Conservation (phyloP, 2,888 invertebrate species). For the Choreutis nemorana region DNA sequence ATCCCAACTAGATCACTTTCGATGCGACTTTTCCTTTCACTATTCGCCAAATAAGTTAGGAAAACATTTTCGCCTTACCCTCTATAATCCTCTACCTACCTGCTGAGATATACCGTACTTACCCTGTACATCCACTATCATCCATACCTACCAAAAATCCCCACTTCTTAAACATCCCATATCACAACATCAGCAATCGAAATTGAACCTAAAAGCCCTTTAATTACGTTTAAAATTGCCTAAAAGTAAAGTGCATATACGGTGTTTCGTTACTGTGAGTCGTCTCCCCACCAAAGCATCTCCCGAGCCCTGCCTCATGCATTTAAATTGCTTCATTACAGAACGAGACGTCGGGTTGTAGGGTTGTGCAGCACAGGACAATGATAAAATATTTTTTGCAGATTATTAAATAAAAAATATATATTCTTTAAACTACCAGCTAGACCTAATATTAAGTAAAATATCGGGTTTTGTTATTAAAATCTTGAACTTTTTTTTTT, state of each 20-base stretch:
- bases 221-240: slow-evolving; percentile 12
- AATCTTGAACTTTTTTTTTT: no score
- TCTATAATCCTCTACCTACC: slow-evolving; percentile 60
- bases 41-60: slow-evolving; percentile 51
- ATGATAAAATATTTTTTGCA: no score
- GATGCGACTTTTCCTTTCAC: slow-evolving; percentile 55
- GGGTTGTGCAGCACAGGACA: slow-evolving; percentile 62
- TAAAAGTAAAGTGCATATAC: slow-evolving; percentile 20
- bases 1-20: slow-evolving; percentile 43
- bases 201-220: neutral
- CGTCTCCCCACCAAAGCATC: slow-evolving; percentile 52
- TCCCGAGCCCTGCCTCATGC: slow-evolving; percentile 67
- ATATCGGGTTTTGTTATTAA: no score
- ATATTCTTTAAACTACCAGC: no score
- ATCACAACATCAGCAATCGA: slow-evolving; percentile 8
- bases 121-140: slow-evolving; percentile 60
- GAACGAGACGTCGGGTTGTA: slow-evolving; percentile 54
- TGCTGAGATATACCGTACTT: slow-evolving; percentile 61
- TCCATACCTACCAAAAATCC: slow-evolving; percentile 45
- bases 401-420: no score
- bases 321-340: slow-evolving; percentile 69
- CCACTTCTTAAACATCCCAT: slow-evolving; percentile 12
- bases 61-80: slow-evolving; percentile 60
- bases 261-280: slow-evolving; percentile 19
- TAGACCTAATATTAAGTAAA: no score